Percentiles rank a stretch among this genome's conserved stretches.
Evolutionary conservation across 2,888 invertebrate genomes (phyloP).

Genomic region (Altica lythri): DNA sequence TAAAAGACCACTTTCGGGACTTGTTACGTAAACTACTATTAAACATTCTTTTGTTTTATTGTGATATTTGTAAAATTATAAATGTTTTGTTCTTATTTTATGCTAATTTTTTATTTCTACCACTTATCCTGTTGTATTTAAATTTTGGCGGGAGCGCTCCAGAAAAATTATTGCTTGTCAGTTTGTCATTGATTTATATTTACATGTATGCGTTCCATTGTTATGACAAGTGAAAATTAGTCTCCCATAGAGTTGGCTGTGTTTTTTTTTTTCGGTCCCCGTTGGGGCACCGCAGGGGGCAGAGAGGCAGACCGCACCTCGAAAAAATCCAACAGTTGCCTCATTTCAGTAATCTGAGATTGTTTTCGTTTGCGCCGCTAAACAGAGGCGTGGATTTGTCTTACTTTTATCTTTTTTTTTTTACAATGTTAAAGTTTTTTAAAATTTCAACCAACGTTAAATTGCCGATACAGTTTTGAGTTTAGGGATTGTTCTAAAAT

Average conservation of each 20-base stretch:
- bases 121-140: too few species aligned
- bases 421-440: too few species aligned
- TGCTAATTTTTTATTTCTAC: too few species aligned
- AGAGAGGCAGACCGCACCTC: constrained; percentile 37
- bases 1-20: too few species aligned
- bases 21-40: too few species aligned
- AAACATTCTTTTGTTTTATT: too few species aligned
- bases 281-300: constrained; percentile 36
- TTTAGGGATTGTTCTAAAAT: too few species aligned
- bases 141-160: constrained; percentile 7
- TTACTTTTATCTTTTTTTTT: too few species aligned
- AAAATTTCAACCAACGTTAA: too few species aligned
- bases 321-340: constrained; percentile 27
- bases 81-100: too few species aligned
- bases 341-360: constrained; percentile 28
- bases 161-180: constrained; percentile 18
- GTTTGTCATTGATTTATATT: constrained; percentile 40
- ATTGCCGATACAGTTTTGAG: too few species aligned
- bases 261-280: constrained; percentile 37
- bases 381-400: background rate
- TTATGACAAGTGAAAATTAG: constrained; percentile 47
- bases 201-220: constrained; percentile 39
- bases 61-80: too few species aligned
- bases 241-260: constrained; percentile 36
- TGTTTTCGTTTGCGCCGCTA: constrained; percentile 21